Base-by-base conservation (phyloP, 2,797 vertebrate genomes). In the Lateolabrax maculatus region DNA sequence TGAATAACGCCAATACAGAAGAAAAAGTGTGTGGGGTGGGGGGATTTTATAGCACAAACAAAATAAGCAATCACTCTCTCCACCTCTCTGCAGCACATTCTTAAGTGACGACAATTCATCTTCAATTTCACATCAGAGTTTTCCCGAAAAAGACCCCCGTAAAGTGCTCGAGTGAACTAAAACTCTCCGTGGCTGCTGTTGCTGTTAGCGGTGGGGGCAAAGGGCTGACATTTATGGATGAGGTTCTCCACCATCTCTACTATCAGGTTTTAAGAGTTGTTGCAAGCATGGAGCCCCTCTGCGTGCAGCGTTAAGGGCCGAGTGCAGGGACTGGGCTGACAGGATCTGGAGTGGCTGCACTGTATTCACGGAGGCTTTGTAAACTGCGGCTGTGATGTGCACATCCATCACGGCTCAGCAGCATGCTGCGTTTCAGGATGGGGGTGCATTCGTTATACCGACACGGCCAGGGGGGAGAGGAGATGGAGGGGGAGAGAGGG, bases 171-270 rank as follows among this genome's bases (percentile, higher is more conserved):
- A 49, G 84, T 49, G 67, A 86, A 80, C 77, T 77, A 52, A 89
- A 84, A 77, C 86, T 71, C 81, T 75, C 68, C 57, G 19, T 41
- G 72, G 79, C 61, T 83, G 82, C 87, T 84, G 80, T 81, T 84
- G 85, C 84, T 79, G 73, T 84, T 71, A 65, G 72, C 18, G n/a
- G 81, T 52, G 77, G 88, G 90, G 90, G 87, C 67, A 75, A 55
- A 44, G 71, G 73, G 69, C 55, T 92, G 93, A 94, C 93, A 87
- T 93, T 93, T 95, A 93, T 94, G 83, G 88, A 94, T 93, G 92
- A 91, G 87, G 77, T 58, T 90, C 90, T 93, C 91, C 90, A 90
- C 80, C 79, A 70, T 85, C 89, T 90, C 90, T 82, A 84, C 90
- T 88, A 87, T 93, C 90, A 81, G 81, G 86, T 92, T 94, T 90